Base-by-base conservation (phyloP, 2,888 invertebrate species). In the Epinotia nisella region DNA sequence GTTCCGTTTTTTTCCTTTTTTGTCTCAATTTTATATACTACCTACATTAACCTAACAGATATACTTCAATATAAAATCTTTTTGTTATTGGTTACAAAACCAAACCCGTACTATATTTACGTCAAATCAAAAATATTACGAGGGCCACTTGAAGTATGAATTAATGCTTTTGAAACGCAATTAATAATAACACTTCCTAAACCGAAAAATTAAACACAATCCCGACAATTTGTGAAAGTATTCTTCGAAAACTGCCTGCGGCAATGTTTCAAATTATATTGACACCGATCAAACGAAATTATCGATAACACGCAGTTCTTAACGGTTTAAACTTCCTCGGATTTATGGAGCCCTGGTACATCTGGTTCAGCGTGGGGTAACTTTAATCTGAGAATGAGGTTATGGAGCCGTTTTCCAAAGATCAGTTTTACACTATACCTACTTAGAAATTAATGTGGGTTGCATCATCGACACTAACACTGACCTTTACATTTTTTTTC, bases 211-310 rank as follows among this genome's bases (percentile, higher is more conserved):
- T 13, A 64, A 64, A 29, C 11, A 17, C 29, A 19, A 19, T 21
- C 29, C 58, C 58, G 17, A 9, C 35, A 53, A 53, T 17, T 17
- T 35, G 5, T 1, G 64, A 29, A 17, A 19, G 11, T 17, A 35
- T 53, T 19, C 29, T 24, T 9, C 49, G 29, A n/a, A 29, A 49
- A 49, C 24, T 19, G 64, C 64, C 35, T 29, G 13, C 29, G 51
- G 64, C 51, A 9, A 60, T 53, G 64, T 15, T 53, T 53, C 19
- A 53, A 64, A 64, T 64, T 64, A 19, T 53, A 64, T 64, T 64
- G 64, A 64, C 51, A 64, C 64, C 64, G 53, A 64, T 64, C 53
- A 35, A 64, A 64, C 51, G 51, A 35, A 51, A 51, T 64, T 53
- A 53, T 9, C 35, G 64, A 51, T 53, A 64, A 64, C 21, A 21